These are phyloP conservation scores for Doryteuthis pealeii DNA, from an alignment of 1,140 invertebrate genomes.

Conservation along the genomic window DNA sequence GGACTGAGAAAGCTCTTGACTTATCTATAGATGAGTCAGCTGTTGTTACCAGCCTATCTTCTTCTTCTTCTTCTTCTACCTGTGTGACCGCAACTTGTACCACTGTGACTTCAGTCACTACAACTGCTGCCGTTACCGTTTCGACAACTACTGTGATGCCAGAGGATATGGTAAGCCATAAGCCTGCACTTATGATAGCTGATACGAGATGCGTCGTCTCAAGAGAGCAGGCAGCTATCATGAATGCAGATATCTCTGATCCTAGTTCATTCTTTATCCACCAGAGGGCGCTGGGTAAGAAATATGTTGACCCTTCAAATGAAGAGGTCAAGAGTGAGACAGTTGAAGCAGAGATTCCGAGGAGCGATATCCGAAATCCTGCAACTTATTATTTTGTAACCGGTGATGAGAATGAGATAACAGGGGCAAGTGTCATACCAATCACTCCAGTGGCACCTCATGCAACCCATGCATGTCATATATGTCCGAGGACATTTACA, in stretches of 20 bases:
- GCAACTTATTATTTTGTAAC: no score
- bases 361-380: no score
- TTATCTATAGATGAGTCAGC: background rate
- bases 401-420: no score
- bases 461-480: no score
- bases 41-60: background rate
- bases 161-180: conserved; percentile 5
- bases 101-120: no score
- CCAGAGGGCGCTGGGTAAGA: conserved; percentile 21
- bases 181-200: background rate
- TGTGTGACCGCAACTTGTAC: background rate
- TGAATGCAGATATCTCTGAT: no score
- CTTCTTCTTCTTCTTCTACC: no score
- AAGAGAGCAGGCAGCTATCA: no score
- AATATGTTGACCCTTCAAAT: conserved; percentile 20
- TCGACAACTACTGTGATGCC: background rate
- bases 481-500: no score
- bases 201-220: background rate
- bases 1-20: background rate
- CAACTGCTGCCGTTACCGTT: background rate
- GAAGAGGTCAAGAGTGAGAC: conserved; percentile 38
- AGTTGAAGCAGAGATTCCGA: conserved; percentile 17
- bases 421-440: no score
- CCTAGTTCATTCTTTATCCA: conserved; percentile 1
- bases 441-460: no score